Conservation (phyloP, 1,140 invertebrate genomes). For the Apis dorsata region DNA sequence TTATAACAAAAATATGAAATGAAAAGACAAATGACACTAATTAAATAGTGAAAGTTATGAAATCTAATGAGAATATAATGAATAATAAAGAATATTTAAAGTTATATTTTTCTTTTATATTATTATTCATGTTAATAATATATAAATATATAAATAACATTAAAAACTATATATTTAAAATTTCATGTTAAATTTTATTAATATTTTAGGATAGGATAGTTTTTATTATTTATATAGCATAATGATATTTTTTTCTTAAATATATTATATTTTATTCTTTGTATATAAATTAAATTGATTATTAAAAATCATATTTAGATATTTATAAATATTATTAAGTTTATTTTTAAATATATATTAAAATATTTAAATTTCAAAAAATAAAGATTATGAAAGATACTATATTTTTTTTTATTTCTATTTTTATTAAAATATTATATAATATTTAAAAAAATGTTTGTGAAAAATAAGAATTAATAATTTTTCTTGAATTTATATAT, state of each 20-base stretch:
- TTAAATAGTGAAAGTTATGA: background rate
- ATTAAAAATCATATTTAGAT: conserved; percentile 15
- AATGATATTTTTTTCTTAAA: background rate
- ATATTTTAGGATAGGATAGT: background rate
- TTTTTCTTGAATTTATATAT: background rate
- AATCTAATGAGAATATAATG: background rate
- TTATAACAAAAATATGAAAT: too few relatives aligned
- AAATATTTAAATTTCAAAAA: background rate
- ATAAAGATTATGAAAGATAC: background rate
- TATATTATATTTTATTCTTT: background rate
- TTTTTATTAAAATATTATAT: background rate
- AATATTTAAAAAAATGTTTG: background rate
- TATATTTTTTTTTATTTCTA: background rate
- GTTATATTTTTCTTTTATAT: background rate
- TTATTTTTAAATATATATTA: background rate
- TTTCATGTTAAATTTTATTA: background rate
- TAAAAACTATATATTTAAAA: background rate
- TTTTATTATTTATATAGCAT: background rate
- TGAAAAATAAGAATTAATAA: background rate
- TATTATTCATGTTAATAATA: background rate
- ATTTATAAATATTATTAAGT: conserved; percentile 6
- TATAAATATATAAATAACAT: background rate
- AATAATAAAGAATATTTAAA: background rate
- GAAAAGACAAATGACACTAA: background rate
- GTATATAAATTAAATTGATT: background rate